Evolutionary conservation across 2,797 vertebrate species (phyloP).

Genomic region (Rousettus madagascariensis): DNA sequence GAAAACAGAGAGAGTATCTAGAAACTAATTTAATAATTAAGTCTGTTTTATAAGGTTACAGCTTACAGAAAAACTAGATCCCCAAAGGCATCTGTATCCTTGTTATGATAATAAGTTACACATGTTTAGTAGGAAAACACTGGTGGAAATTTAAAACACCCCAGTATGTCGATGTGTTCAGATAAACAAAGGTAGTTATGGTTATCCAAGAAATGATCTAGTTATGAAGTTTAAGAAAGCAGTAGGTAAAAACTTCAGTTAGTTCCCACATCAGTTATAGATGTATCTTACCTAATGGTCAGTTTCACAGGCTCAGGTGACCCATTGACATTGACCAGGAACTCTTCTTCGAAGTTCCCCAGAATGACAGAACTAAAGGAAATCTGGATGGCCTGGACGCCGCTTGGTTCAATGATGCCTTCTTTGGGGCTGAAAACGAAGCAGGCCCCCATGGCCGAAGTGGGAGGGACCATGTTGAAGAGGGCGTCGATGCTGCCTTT

Average conservation of each 20-base stretch:
- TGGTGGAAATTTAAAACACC: not conserved
- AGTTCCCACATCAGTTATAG: not conserved
- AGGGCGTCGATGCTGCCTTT: constrained; percentile 88
- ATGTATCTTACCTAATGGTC: constrained; percentile 85
- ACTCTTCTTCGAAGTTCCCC: constrained; percentile 88
- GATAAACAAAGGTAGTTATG: not conserved
- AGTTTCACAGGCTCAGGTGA: constrained; percentile 83
- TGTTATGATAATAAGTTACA: not conserved
- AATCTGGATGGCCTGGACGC: constrained; percentile 85
- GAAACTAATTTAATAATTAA: not conserved
- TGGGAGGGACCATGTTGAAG: constrained; percentile 83
- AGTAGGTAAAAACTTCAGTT: not conserved
- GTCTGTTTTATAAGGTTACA: not conserved
- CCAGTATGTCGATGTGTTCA: not conserved
- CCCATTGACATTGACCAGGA: constrained; percentile 86
- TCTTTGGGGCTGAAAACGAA: constrained; percentile 88
- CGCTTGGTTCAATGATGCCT: constrained; percentile 85
- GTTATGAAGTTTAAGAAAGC: constrained; percentile 27
- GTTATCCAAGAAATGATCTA: not conserved
- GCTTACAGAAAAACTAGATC: not conserved
- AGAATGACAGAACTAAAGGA: constrained; percentile 85
- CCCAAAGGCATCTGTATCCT: not conserved
- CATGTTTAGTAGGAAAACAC: not conserved
- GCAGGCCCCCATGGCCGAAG: constrained; percentile 83
- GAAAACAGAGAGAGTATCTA: not conserved